Evolutionary conservation across 2,888 invertebrate genomes (phyloP), one percentile per base, ranked within the genome.

Genomic region (Epirrita christyi): DNA sequence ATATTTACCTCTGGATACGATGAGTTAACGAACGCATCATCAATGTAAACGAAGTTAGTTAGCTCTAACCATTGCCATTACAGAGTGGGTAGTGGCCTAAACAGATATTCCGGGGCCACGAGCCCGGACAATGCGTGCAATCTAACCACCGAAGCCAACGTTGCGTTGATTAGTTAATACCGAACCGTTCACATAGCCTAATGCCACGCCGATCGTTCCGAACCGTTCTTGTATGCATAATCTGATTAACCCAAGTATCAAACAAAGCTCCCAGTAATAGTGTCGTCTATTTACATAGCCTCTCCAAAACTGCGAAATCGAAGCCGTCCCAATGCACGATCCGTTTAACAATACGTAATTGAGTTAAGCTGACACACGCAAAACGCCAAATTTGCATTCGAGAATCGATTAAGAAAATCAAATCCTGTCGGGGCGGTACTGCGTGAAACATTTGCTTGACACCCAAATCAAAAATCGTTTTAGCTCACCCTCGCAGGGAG

Each of bases 381-480:
- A 57, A 58, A 60, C 42, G 49, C 14, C 61, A 66, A 70, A 86
- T 86, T 88, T 87, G 78, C 83, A 86, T 86, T 83, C 73, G 66
- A 76, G 86, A 86, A 89, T 88, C 89, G 90, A 88, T 91, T 91
- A 91, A 90, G 90, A 89, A 89, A 91, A 91, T 91, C 87, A 88
- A 91, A 91, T 89, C 84, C 81, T 72, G 78, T 72, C 76, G 73
- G 87, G 86, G 88, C 89, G 89, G 80, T 84, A 81, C 83, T 77
- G 84, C 87, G 91, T 89, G 86, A 90, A 92, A 91, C 91, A 90
- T 91, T 91, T 87, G 90, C 88, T 89, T 88, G 92, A 92, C 92
- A 90, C 91, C 91, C 91, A 88, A 92, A 92, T 92, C 91, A 92
- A 91, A 92, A 92, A 91, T 90, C 92, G 92, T 89, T 92, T 92